phyloP scores from a whole-genome alignment of 2,797 vertebrate species.

The Gallinago solitaria region DNA sequence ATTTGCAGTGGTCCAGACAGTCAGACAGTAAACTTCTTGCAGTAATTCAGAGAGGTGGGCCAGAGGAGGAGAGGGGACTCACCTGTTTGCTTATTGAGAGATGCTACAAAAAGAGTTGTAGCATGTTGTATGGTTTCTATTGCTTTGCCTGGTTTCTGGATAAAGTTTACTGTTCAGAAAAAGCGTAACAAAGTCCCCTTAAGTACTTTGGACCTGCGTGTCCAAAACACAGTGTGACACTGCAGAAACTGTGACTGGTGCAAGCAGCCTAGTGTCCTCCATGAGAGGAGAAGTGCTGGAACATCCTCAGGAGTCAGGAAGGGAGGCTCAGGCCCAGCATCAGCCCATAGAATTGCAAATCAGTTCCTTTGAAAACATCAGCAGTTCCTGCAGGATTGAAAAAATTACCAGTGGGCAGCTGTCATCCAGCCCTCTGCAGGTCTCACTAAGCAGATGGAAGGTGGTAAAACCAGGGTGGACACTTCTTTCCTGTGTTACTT shows the following conservation, averaged over 20 bases:
- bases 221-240: background rate
- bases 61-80: background rate
- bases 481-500: background rate
- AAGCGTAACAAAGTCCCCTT: background rate
- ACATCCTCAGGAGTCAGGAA: background rate
- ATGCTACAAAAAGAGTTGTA: background rate
- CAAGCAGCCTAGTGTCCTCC: background rate
- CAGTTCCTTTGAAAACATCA: background rate
- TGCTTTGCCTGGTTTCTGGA: background rate
- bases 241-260: rapidly evolving
- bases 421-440: background rate
- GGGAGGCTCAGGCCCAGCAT: background rate
- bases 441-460: background rate
- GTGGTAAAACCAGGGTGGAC: background rate
- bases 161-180: background rate
- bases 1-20: background rate
- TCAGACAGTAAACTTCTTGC: background rate
- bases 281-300: background rate
- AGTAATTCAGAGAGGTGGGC: background rate
- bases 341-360: background rate
- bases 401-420: background rate
- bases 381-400: background rate
- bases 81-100: background rate
- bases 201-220: background rate
- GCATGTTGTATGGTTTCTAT: background rate